Base-by-base conservation (phyloP, 2,797 vertebrate genomes). In the Microctenopoma steveboyesi region DNA sequence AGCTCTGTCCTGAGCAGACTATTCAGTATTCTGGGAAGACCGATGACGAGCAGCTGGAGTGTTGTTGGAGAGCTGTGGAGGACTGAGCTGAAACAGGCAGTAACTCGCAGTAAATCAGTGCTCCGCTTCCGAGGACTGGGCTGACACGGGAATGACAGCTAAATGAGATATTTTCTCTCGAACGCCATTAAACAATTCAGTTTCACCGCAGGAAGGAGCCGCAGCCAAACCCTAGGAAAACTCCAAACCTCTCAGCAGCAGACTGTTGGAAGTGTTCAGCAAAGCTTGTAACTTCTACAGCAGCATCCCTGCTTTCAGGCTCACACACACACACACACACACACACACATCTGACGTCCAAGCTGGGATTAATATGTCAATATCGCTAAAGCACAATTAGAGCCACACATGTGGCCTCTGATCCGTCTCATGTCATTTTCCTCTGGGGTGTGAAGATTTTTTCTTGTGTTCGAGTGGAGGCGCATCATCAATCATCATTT, bases 301-400 rank as follows among this genome's bases (percentile, higher is more conserved):
- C 16, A 53, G 12, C 15, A 30, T 48, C 1, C 4, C 28, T 3
- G 49, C 33, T 70, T 49, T 68, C 25, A 71, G 62, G 28, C n/a
- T n/a, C n/a, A n/a, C n/a, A n/a, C n/a, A n/a, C n/a, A n/a, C n/a
- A n/a, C n/a, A n/a, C n/a, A n/a, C 35, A 40, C 33, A 48, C 4
- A 47, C 1, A 4, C 46, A 4, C 55, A 22, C 9, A 35, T 27
- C 40, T 37, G 40, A 55, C 25, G 72, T 13, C 35, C 39, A 62
- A 45, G 30, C 47, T 69, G 71, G 59, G 61, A 76, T 74, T 75
- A 75, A 69, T 54, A 59, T 68, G 54, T 74, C 54, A 58, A 35
- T 68, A 15, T 13, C 48, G 47, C n/a, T 13, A 27, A 27, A 13
- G 35, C 55, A 54, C 10, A 40, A 43, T 58, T 39, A 25, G 7